A percentile compares a stretch with the other conserved stretches of the same genome.
phyloP scores from a whole-genome alignment of 1,140 invertebrate genomes.

The Delia radicum region DNA sequence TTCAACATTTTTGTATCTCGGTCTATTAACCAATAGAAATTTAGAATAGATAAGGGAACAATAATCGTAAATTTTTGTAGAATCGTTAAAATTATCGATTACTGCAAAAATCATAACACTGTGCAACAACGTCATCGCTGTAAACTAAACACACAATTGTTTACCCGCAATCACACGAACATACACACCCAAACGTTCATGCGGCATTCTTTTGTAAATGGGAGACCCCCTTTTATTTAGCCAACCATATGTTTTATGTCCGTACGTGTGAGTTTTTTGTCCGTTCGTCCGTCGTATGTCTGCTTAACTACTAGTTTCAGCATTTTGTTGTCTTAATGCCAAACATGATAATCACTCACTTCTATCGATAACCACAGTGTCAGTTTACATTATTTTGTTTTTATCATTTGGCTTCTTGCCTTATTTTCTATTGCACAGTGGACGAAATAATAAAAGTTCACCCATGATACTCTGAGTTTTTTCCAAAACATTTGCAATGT shows the following conservation, averaged over 20 bases:
- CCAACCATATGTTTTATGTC: neutral
- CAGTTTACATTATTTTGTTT: slow-evolving; percentile 10
- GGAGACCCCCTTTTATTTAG: neutral
- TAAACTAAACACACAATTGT: neutral
- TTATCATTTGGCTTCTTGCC: slow-evolving; percentile 15
- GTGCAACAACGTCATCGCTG: neutral
- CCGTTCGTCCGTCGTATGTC: neutral
- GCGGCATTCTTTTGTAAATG: neutral
- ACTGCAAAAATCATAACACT: neutral
- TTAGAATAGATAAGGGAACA: no score
- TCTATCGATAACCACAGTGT: slow-evolving; percentile 16
- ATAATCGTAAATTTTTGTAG: no score
- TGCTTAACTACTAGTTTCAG: neutral
- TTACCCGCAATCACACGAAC: neutral
- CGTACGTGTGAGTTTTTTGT: neutral
- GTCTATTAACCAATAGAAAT: no score
- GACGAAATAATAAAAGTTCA: no score
- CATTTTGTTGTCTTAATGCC: neutral
- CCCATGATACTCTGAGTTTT: no score
- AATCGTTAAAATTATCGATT: no score
- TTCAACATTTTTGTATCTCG: no score
- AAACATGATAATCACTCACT: slow-evolving; percentile 16
- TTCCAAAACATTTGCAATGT: no score
- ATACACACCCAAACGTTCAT: neutral
- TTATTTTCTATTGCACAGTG: no score